phyloP scores from a whole-genome alignment of 2,113 vertebrate genomes.

The Megaceryle torquata region DNA sequence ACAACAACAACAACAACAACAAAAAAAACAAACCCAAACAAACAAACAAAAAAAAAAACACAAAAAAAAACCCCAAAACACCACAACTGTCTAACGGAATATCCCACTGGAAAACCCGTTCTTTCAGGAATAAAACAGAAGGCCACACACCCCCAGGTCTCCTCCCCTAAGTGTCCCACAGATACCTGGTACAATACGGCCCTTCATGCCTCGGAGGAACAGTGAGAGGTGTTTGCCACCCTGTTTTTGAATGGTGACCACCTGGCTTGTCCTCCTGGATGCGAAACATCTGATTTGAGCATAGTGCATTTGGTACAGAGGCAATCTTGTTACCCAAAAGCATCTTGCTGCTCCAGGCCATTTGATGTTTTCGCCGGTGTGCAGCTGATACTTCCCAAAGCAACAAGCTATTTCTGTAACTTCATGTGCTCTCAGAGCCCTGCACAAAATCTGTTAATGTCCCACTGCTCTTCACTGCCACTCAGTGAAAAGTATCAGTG shows the following conservation, averaged over 20 bases:
- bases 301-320: neutral
- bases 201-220: neutral
- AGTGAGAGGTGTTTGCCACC: neutral
- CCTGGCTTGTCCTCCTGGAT: neutral
- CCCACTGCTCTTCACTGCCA: neutral
- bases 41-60: neutral
- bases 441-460: fast-evolving
- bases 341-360: neutral
- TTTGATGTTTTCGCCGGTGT: neutral
- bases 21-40: no score
- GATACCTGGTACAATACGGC: neutral
- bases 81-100: neutral
- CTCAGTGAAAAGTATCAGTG: neutral
- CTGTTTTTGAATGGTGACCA: neutral
- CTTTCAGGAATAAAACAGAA: neutral
- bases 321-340: neutral
- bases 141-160: neutral
- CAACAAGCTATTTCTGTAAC: neutral
- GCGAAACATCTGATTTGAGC: neutral
- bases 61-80: neutral
- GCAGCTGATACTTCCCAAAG: neutral
- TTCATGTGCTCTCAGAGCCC: neutral
- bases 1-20: no score
- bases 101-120: neutral
- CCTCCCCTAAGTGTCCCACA: neutral